A percentile compares a stretch with the other conserved stretches of the same genome.
phyloP scores from a whole-genome alignment of 2,888 invertebrate species.

The Lycophotia porphyrea region DNA sequence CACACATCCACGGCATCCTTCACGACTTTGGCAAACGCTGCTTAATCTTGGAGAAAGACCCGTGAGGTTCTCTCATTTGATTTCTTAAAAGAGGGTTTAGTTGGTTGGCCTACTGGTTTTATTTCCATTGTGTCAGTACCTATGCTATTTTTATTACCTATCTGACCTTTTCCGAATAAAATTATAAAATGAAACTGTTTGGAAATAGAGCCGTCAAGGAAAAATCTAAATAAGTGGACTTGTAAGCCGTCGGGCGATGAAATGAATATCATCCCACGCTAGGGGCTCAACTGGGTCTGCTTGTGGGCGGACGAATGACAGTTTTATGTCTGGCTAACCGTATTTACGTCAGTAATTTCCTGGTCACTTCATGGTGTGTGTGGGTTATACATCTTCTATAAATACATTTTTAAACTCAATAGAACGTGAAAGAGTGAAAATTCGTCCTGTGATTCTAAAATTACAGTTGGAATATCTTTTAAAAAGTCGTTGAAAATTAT shows the following conservation, averaged over 20 bases:
- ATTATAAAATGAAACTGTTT: background rate
- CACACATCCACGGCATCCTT: too few relatives aligned
- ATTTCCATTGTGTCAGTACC: background rate
- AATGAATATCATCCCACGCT: slow-evolving; percentile 12
- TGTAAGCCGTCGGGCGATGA: background rate
- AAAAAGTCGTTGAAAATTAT: background rate
- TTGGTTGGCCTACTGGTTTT: background rate
- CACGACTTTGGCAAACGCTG: background rate
- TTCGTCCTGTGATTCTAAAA: background rate
- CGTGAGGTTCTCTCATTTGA: background rate
- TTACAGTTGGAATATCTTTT: background rate
- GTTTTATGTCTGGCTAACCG: background rate
- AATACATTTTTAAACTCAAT: background rate
- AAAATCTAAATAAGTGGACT: background rate
- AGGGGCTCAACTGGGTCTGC: background rate
- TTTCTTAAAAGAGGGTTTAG: background rate
- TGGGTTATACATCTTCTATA: background rate
- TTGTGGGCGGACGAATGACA: slow-evolving; percentile 2
- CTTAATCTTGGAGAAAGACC: background rate
- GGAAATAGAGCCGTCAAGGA: background rate
- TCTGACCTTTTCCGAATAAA: background rate
- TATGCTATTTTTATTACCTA: background rate
- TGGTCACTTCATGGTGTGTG: background rate
- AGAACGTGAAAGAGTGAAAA: background rate
- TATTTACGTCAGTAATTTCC: background rate